Evolutionary conservation across 2,113 vertebrate species (phyloP).

Genomic region (Rhadina sibilatrix): DNA sequence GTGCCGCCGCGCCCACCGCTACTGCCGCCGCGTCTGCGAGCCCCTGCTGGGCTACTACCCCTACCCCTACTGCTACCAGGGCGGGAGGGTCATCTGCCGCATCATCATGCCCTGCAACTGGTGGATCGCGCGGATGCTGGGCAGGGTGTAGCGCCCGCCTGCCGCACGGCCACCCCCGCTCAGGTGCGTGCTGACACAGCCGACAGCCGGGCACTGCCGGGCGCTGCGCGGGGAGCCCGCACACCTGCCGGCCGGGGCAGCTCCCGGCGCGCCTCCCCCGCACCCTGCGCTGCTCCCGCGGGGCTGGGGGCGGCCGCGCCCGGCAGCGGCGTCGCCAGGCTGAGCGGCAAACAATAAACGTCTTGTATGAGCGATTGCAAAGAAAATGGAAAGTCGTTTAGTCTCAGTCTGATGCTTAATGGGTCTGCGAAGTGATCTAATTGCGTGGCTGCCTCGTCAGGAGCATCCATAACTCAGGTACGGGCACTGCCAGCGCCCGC

Average conservation of each 20-base stretch:
- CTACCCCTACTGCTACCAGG: constrained; percentile 95
- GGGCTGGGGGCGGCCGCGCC: not conserved
- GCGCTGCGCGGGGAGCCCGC: not conserved
- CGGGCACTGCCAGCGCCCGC: accelerated
- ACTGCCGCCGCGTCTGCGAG: constrained; percentile 88
- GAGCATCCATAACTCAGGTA: constrained; percentile 12
- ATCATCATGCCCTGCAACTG: constrained; percentile 98
- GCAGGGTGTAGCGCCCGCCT: constrained; percentile 76
- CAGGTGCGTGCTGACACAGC: not conserved
- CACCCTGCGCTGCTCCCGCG: not conserved
- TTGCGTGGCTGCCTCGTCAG: not conserved
- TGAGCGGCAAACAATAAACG: no score
- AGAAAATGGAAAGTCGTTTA: constrained; percentile 9
- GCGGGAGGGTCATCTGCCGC: constrained; percentile 91
- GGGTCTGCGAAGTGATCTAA: constrained; percentile 31
- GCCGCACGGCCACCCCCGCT: accelerated
- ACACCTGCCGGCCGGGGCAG: not conserved
- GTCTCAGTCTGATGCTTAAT: constrained; percentile 5
- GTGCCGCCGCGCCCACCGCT: constrained; percentile 89
- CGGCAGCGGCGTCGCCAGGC: no score
- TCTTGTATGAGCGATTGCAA: constrained; percentile 54
- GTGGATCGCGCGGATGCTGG: constrained; percentile 96
- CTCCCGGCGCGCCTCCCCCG: not conserved
- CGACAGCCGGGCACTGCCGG: not conserved
- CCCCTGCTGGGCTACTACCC: constrained; percentile 91